Base-by-base conservation (phyloP, 2,888 invertebrate species). In the Drosophila neotestacea region DNA sequence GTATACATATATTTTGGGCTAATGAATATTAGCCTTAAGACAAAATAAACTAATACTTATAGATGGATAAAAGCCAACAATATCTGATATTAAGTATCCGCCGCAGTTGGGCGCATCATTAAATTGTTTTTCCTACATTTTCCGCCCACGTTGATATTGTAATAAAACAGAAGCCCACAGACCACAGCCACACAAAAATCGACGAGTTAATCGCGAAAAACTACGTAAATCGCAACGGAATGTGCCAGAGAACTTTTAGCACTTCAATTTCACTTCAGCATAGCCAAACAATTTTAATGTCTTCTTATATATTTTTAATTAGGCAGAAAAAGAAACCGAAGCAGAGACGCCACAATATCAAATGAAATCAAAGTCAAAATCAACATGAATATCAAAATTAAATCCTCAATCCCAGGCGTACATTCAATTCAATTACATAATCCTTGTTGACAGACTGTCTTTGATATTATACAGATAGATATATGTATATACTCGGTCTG, bases 221-320 rank as follows among this genome's bases (percentile, higher is more conserved):
- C 69, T 77, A 75, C 72, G 81, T 81, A 86, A 72, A 88, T 85
- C 55, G 38, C 28, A 27, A 34, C 10, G 42, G 54, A 70, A 70
- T 75, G 47, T 65, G 79, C 32, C 51, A 52, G 60, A 65, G 50
- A 60, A 66, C 44, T 70, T 83, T 69, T 70, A 71, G 86, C 75
- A 86, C 84, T 88, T 86, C 65, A 75, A 63, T 72, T 73, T 60
- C 59, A 55, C 64, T 72, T 46, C n/a, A 42, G 51, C 62, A 44
- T 28, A 38, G 34, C 56, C 47, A 41, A 42, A 42, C 30, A 54
- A 55, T 61, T 70, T 63, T 68, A 70, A 81, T 70, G 73, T 69
- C 55, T 58, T 22, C 48, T 10, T 81, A 67, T 72, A 73, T 73
- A 77, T 77, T 88, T 88, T 88, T 85, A 83, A 83, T 83, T 83